Evolutionary conservation across 2,797 vertebrate genomes (phyloP).

Genomic region (Rhyacichthys aspro): DNA sequence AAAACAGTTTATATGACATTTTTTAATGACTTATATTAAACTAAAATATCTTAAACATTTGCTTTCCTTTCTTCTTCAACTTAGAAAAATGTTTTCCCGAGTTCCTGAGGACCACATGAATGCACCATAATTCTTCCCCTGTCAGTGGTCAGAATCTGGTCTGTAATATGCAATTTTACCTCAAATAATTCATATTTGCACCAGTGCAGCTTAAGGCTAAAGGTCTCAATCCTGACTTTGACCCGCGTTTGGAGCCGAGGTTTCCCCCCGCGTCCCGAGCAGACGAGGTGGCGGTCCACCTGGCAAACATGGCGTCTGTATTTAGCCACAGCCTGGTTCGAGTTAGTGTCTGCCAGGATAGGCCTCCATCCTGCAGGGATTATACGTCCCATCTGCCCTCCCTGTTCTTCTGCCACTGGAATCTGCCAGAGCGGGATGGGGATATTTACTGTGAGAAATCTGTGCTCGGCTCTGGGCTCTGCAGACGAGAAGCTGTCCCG

Average conservation of each 20-base stretch:
- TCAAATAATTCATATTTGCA: too few species aligned
- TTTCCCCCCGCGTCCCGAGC: constrained; percentile 7
- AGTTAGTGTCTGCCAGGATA: constrained; percentile 29
- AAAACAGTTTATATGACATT: too few species aligned
- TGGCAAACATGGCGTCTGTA: constrained; percentile 30
- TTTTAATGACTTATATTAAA: too few species aligned
- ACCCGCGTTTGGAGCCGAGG: background rate
- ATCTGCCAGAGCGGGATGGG: constrained; percentile 39
- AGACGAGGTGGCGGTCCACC: constrained; percentile 20
- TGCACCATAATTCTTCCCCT: too few species aligned
- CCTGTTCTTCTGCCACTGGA: constrained; percentile 52
- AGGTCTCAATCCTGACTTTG: background rate
- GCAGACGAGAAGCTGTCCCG: constrained; percentile 18
- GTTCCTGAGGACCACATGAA: too few species aligned
- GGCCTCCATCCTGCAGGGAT: constrained; percentile 59
- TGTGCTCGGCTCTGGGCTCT: constrained; percentile 45
- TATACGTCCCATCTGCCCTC: constrained; percentile 70
- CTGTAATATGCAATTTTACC: too few species aligned
- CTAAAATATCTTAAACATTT: too few species aligned
- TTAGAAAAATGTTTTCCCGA: too few species aligned
- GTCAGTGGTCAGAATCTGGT: too few species aligned
- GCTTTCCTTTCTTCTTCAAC: too few species aligned
- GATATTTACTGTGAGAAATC: constrained; percentile 29
- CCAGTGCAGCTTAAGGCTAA: background rate
- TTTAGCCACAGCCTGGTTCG: constrained; percentile 42